Conservation (phyloP, 2,888 invertebrate genomes). For the Phalangium opilio region DNA sequence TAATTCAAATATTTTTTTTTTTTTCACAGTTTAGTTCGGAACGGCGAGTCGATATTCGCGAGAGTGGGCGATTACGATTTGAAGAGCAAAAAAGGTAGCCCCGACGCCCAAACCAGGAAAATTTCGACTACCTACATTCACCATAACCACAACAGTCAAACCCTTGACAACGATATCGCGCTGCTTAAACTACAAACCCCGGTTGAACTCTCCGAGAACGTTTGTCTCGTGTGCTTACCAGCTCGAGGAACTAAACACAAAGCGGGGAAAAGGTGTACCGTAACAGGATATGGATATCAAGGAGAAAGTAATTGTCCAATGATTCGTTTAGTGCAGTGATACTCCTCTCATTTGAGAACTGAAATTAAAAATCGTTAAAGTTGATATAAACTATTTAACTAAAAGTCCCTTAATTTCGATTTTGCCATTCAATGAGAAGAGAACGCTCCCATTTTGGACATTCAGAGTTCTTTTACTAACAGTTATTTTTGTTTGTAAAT, state of each 20-base stretch:
- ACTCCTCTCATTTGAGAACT: too few species aligned
- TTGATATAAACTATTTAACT: too few species aligned
- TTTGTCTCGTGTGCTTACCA: conserved; percentile 54
- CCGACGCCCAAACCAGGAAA: conserved; percentile 45
- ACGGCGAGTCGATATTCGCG: conserved; percentile 83
- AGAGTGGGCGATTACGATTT: conserved; percentile 83
- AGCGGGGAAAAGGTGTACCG: conserved; percentile 76
- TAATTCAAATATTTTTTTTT: background rate
- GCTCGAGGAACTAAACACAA: conserved; percentile 67
- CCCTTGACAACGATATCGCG: conserved; percentile 85
- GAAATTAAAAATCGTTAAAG: too few species aligned
- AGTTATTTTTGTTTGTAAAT: too few species aligned
- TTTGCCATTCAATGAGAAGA: too few species aligned
- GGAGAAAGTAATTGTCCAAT: conserved; percentile 80
- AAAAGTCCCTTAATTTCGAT: too few species aligned
- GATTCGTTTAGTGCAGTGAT: too few species aligned
- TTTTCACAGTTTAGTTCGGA: conserved; percentile 61
- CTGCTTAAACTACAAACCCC: conserved; percentile 45
- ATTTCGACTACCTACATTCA: conserved; percentile 89
- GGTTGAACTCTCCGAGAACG: conserved; percentile 16
- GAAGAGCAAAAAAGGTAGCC: conserved; percentile 75
- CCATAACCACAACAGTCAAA: conserved; percentile 89
- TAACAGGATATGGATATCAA: conserved; percentile 85
- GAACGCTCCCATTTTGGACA: too few species aligned
- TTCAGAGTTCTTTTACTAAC: too few species aligned